Evolutionary conservation across 2,797 vertebrate genomes (phyloP), one percentile per base, ranked within the genome.

Genomic region (Chanos chanos): DNA sequence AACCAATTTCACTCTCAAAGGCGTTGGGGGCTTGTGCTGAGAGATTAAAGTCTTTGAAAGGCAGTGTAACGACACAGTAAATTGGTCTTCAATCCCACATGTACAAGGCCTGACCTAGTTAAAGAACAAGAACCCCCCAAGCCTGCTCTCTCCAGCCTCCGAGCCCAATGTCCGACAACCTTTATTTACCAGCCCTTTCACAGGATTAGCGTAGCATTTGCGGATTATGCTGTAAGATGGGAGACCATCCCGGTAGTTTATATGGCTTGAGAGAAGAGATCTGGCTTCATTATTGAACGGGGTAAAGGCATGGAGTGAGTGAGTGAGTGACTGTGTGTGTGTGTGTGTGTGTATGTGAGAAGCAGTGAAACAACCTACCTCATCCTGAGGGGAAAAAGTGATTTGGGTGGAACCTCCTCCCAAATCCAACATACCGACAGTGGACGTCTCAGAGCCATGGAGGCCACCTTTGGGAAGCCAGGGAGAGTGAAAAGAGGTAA

Each of bases 371-470:
- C n/a, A n/a, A n/a, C 2, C 87, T 87, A 98, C 96, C 92, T 98
- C 86, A 0, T 84, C 75, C 39, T 77, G 86, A 0, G 94, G 93
- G 30, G 90, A 90, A 83, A 98, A 98, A 73, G 95, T 96, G 84
- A 99, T 94, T 83, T 98, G 96, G 39, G 93, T 98, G 1, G 95
- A 98, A 22, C 95, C 96, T 1, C 96, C 94, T 6, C 96, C 96
- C 74, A 99, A 78, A 75, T 98, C 95, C 81, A 99, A 75, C 86
- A 96, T 95, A 44, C 94, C 96, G 28, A 92, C 88, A 0, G 87
- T 92, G 78, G 80, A 82, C 15, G 72, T 85, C 72, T 79, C 80
- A 0, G 84, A 64, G 7, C 79, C 63, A 31, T 87, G 84, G 36
- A 98, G 86, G 68, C 79, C 86, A 61, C 92, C 95, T n/a, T n/a